phyloP scores from a whole-genome alignment of 2,888 invertebrate species.

The Melanargia galathea region DNA sequence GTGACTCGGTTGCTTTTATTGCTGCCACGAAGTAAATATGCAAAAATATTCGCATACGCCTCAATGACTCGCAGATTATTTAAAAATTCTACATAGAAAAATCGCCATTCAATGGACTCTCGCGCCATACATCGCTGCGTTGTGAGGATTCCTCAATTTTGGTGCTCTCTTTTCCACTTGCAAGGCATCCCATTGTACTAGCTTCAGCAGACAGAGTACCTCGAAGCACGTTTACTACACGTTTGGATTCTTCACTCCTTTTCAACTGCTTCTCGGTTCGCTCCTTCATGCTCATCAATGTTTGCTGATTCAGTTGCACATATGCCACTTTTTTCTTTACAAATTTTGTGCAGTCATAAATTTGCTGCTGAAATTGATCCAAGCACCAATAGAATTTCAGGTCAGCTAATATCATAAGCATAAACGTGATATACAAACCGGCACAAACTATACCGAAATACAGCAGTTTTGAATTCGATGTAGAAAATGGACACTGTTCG shows the following conservation, averaged over 20 bases:
- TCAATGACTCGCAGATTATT: slow-evolving; percentile 23
- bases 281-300: slow-evolving; percentile 57
- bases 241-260: slow-evolving; percentile 52
- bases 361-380: slow-evolving; percentile 57
- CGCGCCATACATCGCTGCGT: slow-evolving; percentile 42
- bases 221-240: slow-evolving; percentile 55
- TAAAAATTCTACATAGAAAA: slow-evolving; percentile 33
- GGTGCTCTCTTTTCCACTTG: slow-evolving; percentile 20
- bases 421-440: slow-evolving; percentile 55
- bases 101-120: slow-evolving; percentile 43
- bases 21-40: slow-evolving; percentile 18
- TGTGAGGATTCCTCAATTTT: slow-evolving; percentile 14
- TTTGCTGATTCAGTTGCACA: slow-evolving; percentile 59
- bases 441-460: slow-evolving; percentile 59
- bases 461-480: slow-evolving; percentile 56
- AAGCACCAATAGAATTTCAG: slow-evolving; percentile 64
- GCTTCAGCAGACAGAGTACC: slow-evolving; percentile 36
- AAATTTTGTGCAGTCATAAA: slow-evolving; percentile 58
- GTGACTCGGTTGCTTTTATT: slow-evolving; percentile 16
- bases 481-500: slow-evolving; percentile 63
- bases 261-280: slow-evolving; percentile 59
- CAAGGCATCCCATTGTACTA: slow-evolving; percentile 12
- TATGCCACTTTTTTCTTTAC: slow-evolving; percentile 58
- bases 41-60: slow-evolving; percentile 20
- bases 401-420: slow-evolving; percentile 59